Base-by-base conservation (phyloP, 2,888 invertebrate genomes). In the Phaedon cochleariae region DNA sequence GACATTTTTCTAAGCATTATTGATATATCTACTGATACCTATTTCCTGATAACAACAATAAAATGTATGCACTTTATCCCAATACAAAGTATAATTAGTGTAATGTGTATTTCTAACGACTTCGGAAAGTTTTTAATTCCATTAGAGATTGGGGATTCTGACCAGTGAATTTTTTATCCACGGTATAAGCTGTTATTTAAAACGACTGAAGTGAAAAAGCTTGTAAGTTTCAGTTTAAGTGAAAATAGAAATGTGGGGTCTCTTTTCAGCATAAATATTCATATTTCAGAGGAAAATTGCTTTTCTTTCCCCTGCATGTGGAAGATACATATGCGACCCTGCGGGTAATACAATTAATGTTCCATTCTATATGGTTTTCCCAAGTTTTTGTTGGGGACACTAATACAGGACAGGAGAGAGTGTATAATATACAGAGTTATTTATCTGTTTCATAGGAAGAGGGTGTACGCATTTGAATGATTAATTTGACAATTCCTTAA, bases 131-230 rank as follows among this genome's bases (percentile, higher is more conserved):
- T 64, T 64, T 65, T 67, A 29, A 46, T 34, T 41, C 52, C 21
- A 22, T 52, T 52, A 63, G 51, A 52, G 58, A 61, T 53, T 53
- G 51, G 49, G 59, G 48, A 55, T 64, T 62, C 61, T 9, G 29
- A 41, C 15, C 41, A 41, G n/a, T 59, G 48, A 26, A 52, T 64
- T 67, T 69, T 67, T 68, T 66, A 65, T 68, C 72, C 61, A 61
- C 68, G 71, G 75, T 76, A 73, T 74, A 73, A 62, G 71, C 64
- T 67, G 74, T 79, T 77, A 79, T 79, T 79, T 77, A 79, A 80
- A 80, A 79, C 78, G 80, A 77, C 76, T 72, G 76, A 75, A 80
- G 80, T 80, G 80, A 80, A 80, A 80, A 80, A 79, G 77, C 79
- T 78, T 80, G 80, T 80, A 79, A 79, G 78, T 78, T 77, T 76